Base-by-base conservation (phyloP, 1,140 invertebrate genomes). In the Proales similis region DNA sequence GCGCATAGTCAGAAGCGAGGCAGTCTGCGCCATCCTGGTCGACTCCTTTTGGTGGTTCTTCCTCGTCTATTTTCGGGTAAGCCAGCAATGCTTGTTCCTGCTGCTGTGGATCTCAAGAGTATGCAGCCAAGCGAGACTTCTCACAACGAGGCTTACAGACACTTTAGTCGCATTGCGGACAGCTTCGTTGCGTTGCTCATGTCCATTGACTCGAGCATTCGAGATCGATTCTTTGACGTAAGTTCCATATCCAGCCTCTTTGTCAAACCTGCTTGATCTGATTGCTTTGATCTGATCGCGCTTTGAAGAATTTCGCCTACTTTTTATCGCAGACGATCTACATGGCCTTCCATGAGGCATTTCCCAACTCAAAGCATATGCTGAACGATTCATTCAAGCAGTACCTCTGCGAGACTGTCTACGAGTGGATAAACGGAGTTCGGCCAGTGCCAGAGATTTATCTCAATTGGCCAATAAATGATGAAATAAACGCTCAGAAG, bases 11-110 rank as follows among this genome's bases (percentile, higher is more conserved):
- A 17, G 51, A 22, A 57, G 26, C n/a, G 51, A 57, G 17, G 51
- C 51, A 1, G 45, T 36, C 19, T 30, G 29, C 20, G 51, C 51
- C 12, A 57, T 57, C 22, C 22, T 57, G 5, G 20, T 57, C 7
- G 51, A 57, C 20, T 42, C 36, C 14, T 57, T 57, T 57, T 57
- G 51, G 51, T 57, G 51, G 51, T 57, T 57, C 45, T 57, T 42
- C 32, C 19, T 57, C 17, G 45, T 27, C 39, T 4, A 42, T 39
- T 57, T 57, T 42, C 39, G 45, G 27, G 51, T 57, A 42, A 22
- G 33, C 33, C 14, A 36, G 14, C 9, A 36, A 36, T 42, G 39
- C 22, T 42, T 42, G 39, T 42, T 42, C 22, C n/a, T n/a, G n/a
- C n/a, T n/a, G n/a, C n/a, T 36, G 9, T 36, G 33, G n/a, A 42